Base-by-base conservation (phyloP, 1,140 invertebrate species). In the Himalopsyche phryganea region DNA sequence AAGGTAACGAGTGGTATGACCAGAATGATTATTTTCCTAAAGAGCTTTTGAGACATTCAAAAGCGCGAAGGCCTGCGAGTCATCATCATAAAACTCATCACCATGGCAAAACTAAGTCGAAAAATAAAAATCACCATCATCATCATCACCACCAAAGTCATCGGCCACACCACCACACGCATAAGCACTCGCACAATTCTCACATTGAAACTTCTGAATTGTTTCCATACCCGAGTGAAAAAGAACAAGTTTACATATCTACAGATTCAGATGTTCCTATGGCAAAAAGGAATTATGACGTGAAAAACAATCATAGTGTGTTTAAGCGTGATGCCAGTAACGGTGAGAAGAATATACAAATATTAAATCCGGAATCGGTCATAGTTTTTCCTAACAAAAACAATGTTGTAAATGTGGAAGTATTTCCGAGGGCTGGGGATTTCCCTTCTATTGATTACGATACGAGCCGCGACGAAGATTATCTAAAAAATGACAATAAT, bases 321-420 rank as follows among this genome's bases (percentile, higher is more conserved):
- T 50, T 56, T 15, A 70, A 70, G 65, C 65, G 70, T 38, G 65
- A 68, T 41, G 38, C 61, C 19, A 62, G 59, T 38, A 13, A 47
- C 32, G 68, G 67, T 46, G 55, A 72, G 63, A 71, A 70, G 50
- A 75, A 75, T 54, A 66, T 76, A 13, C 42, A 75, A 65, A 71
- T 71, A 33, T 50, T 75, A 32, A 65, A 75, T 60, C 68, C 72
- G 32, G 68, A 57, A 44, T 52, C 62, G 2, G 35, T 64, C 1
- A 51, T 63, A 3, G 17, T 63, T 14, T 59, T 59, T 54, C 61
- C 61, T 13, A 54, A 17, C 1, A 35, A 44, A 38, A 60, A 50
- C 28, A 40, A 55, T 4, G 45, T 60, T 6, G 13, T 60, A 3
- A 63, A 58, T 33, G 61, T 63, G n/a, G 18, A 63, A 56, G 51